Evolutionary conservation across 2,113 vertebrate species (phyloP).

Genomic region (Antigone vipio): DNA sequence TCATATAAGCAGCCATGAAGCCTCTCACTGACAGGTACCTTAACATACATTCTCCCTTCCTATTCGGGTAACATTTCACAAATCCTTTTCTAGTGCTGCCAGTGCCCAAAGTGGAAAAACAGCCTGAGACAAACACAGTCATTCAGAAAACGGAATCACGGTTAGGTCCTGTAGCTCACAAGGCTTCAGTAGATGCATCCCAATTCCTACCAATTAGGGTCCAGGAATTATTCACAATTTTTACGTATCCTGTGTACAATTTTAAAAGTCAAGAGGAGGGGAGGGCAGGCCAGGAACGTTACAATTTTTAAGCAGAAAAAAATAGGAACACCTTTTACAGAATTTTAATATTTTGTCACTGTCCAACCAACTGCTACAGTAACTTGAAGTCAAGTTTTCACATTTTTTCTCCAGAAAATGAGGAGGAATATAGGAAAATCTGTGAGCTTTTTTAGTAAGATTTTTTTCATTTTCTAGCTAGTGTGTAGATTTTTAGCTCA

Average conservation of each 20-base stretch:
- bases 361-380: not conserved
- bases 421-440: not conserved
- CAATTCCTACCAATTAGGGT: not conserved
- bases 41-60: not conserved
- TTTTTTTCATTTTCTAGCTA: not conserved
- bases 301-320: not conserved
- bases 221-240: not conserved
- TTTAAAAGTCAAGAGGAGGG: not conserved
- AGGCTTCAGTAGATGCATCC: not conserved
- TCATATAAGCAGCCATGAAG: not conserved
- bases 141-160: not conserved
- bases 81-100: not conserved
- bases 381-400: not conserved
- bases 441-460: not conserved
- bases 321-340: not conserved
- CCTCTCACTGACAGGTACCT: not conserved
- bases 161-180: not conserved
- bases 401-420: not conserved
- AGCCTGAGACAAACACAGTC: not conserved
- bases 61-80: not conserved
- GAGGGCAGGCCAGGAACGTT: not conserved
- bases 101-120: not conserved
- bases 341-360: not conserved
- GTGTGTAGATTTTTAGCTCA: not conserved
- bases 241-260: not conserved